Conservation (phyloP, 2,888 invertebrate genomes). For the Folsomia candida region DNA sequence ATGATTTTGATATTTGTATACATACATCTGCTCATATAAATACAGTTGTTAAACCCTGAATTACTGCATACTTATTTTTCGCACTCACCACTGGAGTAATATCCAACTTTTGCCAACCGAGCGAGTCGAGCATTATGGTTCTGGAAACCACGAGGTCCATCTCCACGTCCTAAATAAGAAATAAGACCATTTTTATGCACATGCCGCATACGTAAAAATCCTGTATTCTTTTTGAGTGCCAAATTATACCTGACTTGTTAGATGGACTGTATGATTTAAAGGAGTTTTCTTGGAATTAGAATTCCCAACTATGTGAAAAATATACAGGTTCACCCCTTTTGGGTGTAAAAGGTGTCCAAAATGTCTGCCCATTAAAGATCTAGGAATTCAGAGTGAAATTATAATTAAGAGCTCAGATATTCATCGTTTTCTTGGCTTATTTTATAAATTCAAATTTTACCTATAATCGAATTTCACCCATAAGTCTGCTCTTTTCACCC, state of each 20-base stretch:
- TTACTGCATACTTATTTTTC: too few relatives aligned
- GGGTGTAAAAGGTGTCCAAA: slow-evolving; percentile 53
- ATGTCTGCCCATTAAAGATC: slow-evolving; percentile 52
- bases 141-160: slow-evolving; percentile 62
- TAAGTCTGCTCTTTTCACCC: slow-evolving; percentile 74
- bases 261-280: slow-evolving; percentile 34
- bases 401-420: not conserved
- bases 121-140: slow-evolving; percentile 63
- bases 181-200: too few relatives aligned
- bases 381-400: too few relatives aligned
- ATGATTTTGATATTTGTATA: not conserved
- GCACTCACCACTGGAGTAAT: slow-evolving; percentile 63
- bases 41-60: too few relatives aligned
- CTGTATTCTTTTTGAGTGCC: too few relatives aligned
- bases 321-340: slow-evolving; percentile 67
- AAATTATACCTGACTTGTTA: slow-evolving; percentile 38
- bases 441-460: not conserved
- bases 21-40: too few relatives aligned
- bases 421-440: not conserved
- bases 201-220: too few relatives aligned
- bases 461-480: slow-evolving; percentile 67
- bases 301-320: slow-evolving; percentile 62
- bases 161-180: slow-evolving; percentile 51
- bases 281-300: slow-evolving; percentile 18
- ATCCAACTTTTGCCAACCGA: slow-evolving; percentile 85